Conservation (phyloP, 1,140 invertebrate genomes). For the Brachionus rotundiformis region DNA sequence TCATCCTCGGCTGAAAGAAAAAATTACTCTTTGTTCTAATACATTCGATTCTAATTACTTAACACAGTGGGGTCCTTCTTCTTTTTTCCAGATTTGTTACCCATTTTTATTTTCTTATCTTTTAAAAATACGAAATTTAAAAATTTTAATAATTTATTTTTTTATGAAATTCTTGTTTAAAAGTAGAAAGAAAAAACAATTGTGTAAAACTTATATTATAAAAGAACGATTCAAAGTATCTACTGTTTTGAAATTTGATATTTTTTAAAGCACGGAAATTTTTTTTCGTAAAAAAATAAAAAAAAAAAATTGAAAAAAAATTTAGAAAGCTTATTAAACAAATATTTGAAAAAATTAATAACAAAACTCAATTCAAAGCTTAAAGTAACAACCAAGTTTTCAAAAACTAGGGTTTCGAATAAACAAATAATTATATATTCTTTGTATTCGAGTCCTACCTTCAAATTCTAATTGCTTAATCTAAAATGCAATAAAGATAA, state of each 20-base stretch:
- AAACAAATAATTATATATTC: neutral
- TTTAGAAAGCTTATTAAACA: neutral
- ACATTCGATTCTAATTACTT: neutral
- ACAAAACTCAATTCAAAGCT: neutral
- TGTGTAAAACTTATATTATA: no score
- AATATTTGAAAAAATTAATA: neutral
- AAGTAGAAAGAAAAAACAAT: no score
- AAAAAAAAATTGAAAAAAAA: neutral
- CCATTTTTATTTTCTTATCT: neutral
- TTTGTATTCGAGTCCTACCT: neutral
- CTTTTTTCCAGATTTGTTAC: conserved; percentile 49
- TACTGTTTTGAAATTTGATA: neutral
- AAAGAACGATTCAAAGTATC: neutral
- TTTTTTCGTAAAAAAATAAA: neutral
- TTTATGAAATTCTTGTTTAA: neutral
- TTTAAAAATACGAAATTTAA: conserved; percentile 20
- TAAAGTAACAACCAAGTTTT: neutral
- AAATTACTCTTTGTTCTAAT: no score
- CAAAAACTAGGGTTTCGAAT: neutral
- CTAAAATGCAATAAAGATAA: neutral
- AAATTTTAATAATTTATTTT: conserved; percentile 24
- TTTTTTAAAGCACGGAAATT: neutral
- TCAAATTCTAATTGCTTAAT: neutral
- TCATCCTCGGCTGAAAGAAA: conserved; percentile 30
- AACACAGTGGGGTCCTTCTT: conserved; percentile 44